These are phyloP conservation scores for Chitala chitala DNA, from an alignment of 2,113 vertebrate genomes.

Conservation along the genomic window DNA sequence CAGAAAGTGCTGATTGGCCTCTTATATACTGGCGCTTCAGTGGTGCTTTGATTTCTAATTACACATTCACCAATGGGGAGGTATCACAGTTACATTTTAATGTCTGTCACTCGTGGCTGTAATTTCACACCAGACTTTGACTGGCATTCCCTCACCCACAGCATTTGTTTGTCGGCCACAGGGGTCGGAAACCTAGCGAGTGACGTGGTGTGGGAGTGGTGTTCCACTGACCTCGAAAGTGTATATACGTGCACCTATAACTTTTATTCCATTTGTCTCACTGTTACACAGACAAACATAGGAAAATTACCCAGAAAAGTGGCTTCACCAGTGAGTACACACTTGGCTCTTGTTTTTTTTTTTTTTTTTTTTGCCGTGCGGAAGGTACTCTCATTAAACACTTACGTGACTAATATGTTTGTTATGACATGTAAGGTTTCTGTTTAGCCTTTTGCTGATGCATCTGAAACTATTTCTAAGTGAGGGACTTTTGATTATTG, in stretches of 20 bases:
- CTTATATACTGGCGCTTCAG: slow-evolving; percentile 16
- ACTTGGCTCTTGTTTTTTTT: too few relatives aligned
- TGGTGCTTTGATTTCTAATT: slow-evolving; percentile 21
- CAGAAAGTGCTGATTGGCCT: not conserved
- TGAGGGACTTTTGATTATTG: too few relatives aligned
- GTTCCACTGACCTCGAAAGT: not conserved
- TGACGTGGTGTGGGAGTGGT: not conserved
- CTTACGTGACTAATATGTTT: too few relatives aligned
- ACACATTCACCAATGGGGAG: slow-evolving; percentile 6
- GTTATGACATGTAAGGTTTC: too few relatives aligned
- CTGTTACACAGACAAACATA: not conserved
- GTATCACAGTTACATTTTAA: slow-evolving; percentile 31
- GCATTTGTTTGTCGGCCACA: not conserved
- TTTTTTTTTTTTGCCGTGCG: too few relatives aligned
- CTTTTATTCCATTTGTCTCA: too few relatives aligned
- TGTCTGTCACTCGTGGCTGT: slow-evolving; percentile 21
- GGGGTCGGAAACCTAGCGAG: not conserved
- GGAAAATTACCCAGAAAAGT: not conserved
- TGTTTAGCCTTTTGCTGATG: too few relatives aligned
- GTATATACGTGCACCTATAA: not conserved
- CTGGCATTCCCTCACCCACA: slow-evolving; percentile 34
- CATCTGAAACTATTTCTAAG: too few relatives aligned
- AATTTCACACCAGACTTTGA: slow-evolving; percentile 22
- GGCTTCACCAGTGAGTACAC: too few relatives aligned
- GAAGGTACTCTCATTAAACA: too few relatives aligned